Base-by-base conservation (phyloP, 2,113 vertebrate genomes). In the Cromileptes altivelis region DNA sequence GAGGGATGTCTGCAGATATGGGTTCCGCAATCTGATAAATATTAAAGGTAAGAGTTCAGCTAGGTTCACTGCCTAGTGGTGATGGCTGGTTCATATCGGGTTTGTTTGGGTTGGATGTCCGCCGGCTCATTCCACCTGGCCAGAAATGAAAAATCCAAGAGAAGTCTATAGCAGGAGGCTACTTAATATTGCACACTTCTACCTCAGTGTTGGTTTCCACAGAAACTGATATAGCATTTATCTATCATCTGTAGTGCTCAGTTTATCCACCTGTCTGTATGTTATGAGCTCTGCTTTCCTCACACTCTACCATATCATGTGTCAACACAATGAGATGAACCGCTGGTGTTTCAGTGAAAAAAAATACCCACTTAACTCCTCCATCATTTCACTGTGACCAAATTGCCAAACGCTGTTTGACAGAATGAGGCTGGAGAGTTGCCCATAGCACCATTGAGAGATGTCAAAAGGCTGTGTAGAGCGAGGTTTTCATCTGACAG, bases 381-480 rank as follows among this genome's bases (percentile, higher is more conserved):
- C 57, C 78, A 80, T 86, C 79, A 87, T 85, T 81, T 83, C 62
- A 80, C 70, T 83, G 62, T 82, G 72, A 85, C 85, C 79, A 93
- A 87, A 86, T 85, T 78, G 69, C 70, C 82, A 81, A 86, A 88
- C 56, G 6, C 9, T 62, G 55, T 87, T 77, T 91, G 81, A 91
- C 81, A 90, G 75, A 91, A 80, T 85, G 90, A 85, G 89, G 87
- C 71, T 81, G 80, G 84, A 85, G 76, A 84, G 68, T 81, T 86
- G 42, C 87, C 88, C 73, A 63, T 63, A 87, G 89, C 80, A 30
- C 65, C 78, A 79, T 52, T 62, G 79, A 84, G 87, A 81, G 67
- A 80, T 82, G 75, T 84, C 81, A 65, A 70, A 80, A 84, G 77
- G 70, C 67, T 47, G 74, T 68, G 56, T 37, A 19, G 68, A 70